Conservation (phyloP, 2,113 vertebrate genomes). For the Heliornis fulica region DNA sequence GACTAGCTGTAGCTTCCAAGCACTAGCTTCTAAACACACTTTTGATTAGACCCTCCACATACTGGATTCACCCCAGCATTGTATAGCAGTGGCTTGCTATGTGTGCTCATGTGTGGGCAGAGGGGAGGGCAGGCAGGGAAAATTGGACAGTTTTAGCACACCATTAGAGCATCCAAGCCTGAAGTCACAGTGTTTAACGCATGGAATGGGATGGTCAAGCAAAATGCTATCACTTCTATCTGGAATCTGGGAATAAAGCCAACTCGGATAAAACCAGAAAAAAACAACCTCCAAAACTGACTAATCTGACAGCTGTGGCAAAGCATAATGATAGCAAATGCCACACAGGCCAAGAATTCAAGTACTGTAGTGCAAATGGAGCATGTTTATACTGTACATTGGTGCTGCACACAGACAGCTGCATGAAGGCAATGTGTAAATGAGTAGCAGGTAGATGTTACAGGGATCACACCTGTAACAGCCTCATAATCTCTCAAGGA, state of each 20-base stretch:
- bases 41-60: background rate
- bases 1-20: background rate
- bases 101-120: constrained; percentile 3
- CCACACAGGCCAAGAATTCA: constrained; percentile 48
- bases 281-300: background rate
- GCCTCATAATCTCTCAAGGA: background rate
- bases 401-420: background rate
- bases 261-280: constrained; percentile 42
- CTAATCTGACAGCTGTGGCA: constrained; percentile 71
- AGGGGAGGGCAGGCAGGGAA: constrained; percentile 21
- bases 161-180: constrained; percentile 71
- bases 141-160: constrained; percentile 67
- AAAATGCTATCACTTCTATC: constrained; percentile 74
- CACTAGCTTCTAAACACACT: background rate
- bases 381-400: background rate
- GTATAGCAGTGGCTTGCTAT: constrained; percentile 11
- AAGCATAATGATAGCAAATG: constrained; percentile 35
- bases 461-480: background rate
- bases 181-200: constrained; percentile 72
- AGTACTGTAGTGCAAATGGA: constrained; percentile 6
- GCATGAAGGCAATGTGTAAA: background rate
- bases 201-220: constrained; percentile 74
- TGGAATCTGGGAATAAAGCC: constrained; percentile 75
- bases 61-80: constrained; percentile 21
- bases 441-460: background rate